A percentile compares a stretch with the other conserved stretches of the same genome.
Conservation (phyloP, 30 jellyfish, hydroid and myxozoan genomes). For the Turritopsis dohrnii region DNA sequence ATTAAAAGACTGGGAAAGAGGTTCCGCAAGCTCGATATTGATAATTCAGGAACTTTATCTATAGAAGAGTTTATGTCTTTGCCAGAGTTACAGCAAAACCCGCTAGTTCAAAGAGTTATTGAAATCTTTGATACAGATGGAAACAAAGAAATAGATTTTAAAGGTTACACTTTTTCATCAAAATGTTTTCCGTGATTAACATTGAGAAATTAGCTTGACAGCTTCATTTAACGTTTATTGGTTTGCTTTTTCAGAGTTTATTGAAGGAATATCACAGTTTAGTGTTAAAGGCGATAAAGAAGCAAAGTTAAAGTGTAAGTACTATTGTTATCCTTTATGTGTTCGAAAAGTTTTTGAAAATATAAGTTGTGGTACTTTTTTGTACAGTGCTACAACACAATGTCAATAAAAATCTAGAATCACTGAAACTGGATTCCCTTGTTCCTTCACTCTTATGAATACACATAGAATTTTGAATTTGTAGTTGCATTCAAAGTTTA, state of each 20-base stretch:
- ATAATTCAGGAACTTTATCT: slow-evolving; percentile 89
- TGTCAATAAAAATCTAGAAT: no score
- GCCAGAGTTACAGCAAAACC: slow-evolving; percentile 96
- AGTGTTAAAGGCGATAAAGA: slow-evolving; percentile 88
- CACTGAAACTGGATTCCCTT: no score
- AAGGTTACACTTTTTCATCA: slow-evolving; percentile 49
- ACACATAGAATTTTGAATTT: not conserved
- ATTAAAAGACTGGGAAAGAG: slow-evolving; percentile 81
- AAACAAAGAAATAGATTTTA: slow-evolving; percentile 87
- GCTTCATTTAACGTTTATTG: no score
- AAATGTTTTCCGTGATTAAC: no score
- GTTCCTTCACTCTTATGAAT: no score
- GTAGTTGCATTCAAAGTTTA: slow-evolving; percentile 89
- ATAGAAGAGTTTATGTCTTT: slow-evolving; percentile 90
- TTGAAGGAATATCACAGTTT: slow-evolving; percentile 87
- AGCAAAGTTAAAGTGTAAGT: slow-evolving; percentile 72
- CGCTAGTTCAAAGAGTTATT: slow-evolving; percentile 88
- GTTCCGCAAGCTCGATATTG: slow-evolving; percentile 83
- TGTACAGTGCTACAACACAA: no score
- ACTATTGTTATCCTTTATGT: no score
- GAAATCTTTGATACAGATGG: slow-evolving; percentile 98
- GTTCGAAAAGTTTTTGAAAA: no score
- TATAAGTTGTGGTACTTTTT: no score
- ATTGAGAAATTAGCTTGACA: no score
- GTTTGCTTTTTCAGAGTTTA: slow-evolving; percentile 43